Percentiles rank a stretch among this genome's conserved stretches.
Evolutionary conservation across 2,888 invertebrate genomes (phyloP).

Genomic region (Gortyna flavago): DNA sequence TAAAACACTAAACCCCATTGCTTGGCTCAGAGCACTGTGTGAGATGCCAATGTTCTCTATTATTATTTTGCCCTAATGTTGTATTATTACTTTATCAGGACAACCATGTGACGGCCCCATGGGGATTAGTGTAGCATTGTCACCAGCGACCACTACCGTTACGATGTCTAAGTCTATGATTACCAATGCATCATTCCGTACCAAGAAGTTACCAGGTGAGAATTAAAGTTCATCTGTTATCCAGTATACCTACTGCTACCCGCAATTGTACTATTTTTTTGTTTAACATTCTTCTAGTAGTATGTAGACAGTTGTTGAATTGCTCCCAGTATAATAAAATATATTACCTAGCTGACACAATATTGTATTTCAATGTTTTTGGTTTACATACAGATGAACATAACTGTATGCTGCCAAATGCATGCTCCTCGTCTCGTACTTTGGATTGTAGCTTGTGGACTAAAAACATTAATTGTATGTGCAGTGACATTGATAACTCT

Average conservation of each 20-base stretch:
- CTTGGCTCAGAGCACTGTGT: background rate
- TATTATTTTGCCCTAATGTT: conserved; percentile 14
- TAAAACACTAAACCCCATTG: background rate
- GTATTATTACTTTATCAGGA: conserved; percentile 81
- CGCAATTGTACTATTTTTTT: conserved; percentile 10
- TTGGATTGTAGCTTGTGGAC: conserved; percentile 72
- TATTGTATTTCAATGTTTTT: conserved; percentile 62
- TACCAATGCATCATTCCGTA: conserved; percentile 99
- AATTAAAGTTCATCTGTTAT: conserved; percentile 5
- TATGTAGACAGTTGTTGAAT: conserved; percentile 27
- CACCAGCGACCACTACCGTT: conserved; percentile 93
- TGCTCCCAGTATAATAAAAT: conserved; percentile 18
- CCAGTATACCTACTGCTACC: conserved; percentile 7
- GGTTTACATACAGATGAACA: conserved; percentile 79
- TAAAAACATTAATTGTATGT: conserved; percentile 66
- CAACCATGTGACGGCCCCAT: conserved; percentile 95
- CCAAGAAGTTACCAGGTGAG: conserved; percentile 98
- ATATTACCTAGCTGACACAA: conserved; percentile 29
- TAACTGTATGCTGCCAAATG: conserved; percentile 79
- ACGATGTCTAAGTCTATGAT: conserved; percentile 98
- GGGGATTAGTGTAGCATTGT: conserved; percentile 94
- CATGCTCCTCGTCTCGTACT: conserved; percentile 75
- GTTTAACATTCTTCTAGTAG: conserved; percentile 23
- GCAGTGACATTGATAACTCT: conserved; percentile 61
- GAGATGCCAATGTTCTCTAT: background rate